Conservation (phyloP, 1,140 invertebrate genomes). For the Chelonus insularis region DNA sequence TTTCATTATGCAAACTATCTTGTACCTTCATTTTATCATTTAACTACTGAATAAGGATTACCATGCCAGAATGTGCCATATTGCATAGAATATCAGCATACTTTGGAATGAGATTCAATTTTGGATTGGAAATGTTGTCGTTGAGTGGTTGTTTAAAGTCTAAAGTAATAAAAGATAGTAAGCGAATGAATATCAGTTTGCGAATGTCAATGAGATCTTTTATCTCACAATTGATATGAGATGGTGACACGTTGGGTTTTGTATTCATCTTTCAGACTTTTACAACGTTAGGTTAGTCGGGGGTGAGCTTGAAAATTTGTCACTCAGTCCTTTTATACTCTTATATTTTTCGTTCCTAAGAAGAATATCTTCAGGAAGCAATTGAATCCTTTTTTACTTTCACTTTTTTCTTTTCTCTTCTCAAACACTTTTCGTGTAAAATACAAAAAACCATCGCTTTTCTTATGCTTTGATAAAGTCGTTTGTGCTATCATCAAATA, state of each 20-base stretch:
- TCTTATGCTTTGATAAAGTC: not conserved
- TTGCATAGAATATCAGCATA: no score
- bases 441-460: not conserved
- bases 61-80: no score
- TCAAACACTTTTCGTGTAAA: not conserved
- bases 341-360: not conserved
- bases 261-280: not conserved
- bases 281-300: constrained; percentile 2
- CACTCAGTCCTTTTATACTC: not conserved
- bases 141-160: not conserved
- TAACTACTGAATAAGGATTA: no score
- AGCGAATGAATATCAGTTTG: constrained; percentile 21
- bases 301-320: not conserved
- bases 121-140: no score
- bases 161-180: not conserved
- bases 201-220: constrained; percentile 23
- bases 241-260: constrained; percentile 10
- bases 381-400: constrained; percentile 24
- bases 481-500: constrained; percentile 22
- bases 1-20: no score
- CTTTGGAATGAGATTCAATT: no score
- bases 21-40: no score
- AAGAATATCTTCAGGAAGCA: constrained; percentile 15
- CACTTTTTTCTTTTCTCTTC: constrained; percentile 8
- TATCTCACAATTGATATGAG: constrained; percentile 19